A percentile compares a stretch with the other conserved stretches of the same genome.
Conservation (phyloP, 2,113 vertebrate genomes). For the Clarias gariepinus region DNA sequence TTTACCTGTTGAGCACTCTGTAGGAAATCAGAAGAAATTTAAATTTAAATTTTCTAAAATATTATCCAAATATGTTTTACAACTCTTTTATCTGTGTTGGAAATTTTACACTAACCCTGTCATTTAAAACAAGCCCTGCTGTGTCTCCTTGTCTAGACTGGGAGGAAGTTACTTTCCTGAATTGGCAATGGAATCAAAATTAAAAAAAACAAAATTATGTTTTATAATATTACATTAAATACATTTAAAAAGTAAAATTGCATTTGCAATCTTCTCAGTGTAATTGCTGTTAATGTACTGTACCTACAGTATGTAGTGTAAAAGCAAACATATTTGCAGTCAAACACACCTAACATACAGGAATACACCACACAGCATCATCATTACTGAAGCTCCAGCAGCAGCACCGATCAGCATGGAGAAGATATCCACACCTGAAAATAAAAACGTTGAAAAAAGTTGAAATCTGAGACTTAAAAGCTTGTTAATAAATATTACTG, state of each 20-base stretch:
- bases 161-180: slow-evolving; percentile 9
- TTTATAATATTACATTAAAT: neutral
- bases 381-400: neutral
- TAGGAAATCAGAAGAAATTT: neutral
- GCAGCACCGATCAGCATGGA: slow-evolving; percentile 13
- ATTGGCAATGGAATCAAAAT: neutral
- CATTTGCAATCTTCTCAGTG: neutral
- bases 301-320: neutral
- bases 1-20: neutral
- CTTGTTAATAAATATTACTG: neutral
- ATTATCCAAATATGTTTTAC: neutral
- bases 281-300: neutral
- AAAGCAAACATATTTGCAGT: neutral
- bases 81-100: neutral
- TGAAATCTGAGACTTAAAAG: neutral
- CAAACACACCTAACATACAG: slow-evolving; percentile 16
- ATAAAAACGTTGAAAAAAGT: neutral
- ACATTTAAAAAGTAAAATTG: neutral
- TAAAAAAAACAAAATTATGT: rapidly evolving
- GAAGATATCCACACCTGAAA: slow-evolving; percentile 8
- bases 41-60: neutral
- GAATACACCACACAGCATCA: neutral
- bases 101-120: slow-evolving; percentile 10
- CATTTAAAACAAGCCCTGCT: neutral
- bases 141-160: neutral